Evolutionary conservation across 2,797 vertebrate genomes (phyloP).

Genomic region (Gastrophryne carolinensis): DNA sequence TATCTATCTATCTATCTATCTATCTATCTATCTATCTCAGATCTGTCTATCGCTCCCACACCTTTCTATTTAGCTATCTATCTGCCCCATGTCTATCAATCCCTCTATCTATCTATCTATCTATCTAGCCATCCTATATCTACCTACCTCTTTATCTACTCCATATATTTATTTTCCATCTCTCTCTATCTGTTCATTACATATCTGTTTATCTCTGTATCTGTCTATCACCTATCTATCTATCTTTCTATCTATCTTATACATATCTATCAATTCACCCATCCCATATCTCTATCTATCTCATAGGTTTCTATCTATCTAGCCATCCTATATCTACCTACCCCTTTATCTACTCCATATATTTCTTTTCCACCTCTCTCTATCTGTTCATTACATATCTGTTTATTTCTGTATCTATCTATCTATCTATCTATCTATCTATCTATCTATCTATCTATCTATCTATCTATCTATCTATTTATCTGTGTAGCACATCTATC

Average conservation of each 20-base stretch:
- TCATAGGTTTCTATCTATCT: not conserved
- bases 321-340: not conserved
- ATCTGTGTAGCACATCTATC: no score
- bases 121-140: not conserved
- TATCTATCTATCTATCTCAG: not conserved
- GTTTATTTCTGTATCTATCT: no score
- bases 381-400: no score
- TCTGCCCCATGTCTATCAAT: not conserved
- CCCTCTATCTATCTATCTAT: not conserved
- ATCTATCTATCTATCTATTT: not conserved
- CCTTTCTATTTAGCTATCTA: conserved; percentile 2
- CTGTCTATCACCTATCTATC: not conserved
- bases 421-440: not conserved
- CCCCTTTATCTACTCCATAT: not conserved
- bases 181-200: not conserved
- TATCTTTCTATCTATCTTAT: not conserved
- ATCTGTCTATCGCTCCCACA: not conserved
- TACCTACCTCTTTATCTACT: no score
- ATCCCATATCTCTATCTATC: not conserved
- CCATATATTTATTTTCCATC: no score
- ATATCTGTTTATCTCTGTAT: no score
- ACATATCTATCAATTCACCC: not conserved
- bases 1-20: conserved; percentile 6
- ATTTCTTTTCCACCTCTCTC: not conserved
- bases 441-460: not conserved